phyloP scores from a whole-genome alignment of 2,797 vertebrate species.

The Meda fulgida region DNA sequence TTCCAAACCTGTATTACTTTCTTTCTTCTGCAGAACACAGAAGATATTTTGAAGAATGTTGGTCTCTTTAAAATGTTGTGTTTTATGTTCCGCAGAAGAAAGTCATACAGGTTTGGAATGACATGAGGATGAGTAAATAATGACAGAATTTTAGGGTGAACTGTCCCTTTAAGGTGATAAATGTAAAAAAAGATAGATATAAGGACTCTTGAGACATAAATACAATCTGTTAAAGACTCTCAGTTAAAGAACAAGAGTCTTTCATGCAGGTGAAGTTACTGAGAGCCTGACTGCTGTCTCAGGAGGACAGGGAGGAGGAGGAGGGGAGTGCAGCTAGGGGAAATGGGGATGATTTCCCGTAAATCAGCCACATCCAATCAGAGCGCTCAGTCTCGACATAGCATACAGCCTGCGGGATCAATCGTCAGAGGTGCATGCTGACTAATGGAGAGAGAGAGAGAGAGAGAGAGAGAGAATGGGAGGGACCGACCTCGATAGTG shows the following conservation, averaged over 20 bases:
- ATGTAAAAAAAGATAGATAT: neutral
- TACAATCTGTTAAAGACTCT: slow-evolving; percentile 20
- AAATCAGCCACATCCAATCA: slow-evolving; percentile 72
- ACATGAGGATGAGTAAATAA: neutral
- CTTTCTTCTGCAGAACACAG: neutral
- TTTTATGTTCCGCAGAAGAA: neutral
- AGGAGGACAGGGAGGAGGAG: slow-evolving; percentile 28
- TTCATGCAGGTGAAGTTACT: slow-evolving; percentile 25
- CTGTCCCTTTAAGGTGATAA: neutral
- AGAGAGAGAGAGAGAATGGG: slow-evolving; percentile 55
- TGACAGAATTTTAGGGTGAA: neutral
- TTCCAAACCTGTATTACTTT: neutral
- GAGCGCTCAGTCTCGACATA: slow-evolving; percentile 56
- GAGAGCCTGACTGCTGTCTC: slow-evolving; percentile 47
- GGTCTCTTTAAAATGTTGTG: neutral
- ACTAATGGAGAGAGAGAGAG: slow-evolving; percentile 33
- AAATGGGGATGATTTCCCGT: slow-evolving; percentile 81
- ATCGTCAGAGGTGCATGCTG: slow-evolving; percentile 43
- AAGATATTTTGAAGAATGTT: neutral
- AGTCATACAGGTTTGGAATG: neutral
- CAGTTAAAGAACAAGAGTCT: slow-evolving; percentile 17
- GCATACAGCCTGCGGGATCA: slow-evolving; percentile 64
- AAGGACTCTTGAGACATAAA: neutral
- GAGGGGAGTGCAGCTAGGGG: slow-evolving; percentile 66
- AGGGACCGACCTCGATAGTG: neutral